phyloP scores from a whole-genome alignment of 2,888 invertebrate genomes.

The Nemoura dubitans region DNA sequence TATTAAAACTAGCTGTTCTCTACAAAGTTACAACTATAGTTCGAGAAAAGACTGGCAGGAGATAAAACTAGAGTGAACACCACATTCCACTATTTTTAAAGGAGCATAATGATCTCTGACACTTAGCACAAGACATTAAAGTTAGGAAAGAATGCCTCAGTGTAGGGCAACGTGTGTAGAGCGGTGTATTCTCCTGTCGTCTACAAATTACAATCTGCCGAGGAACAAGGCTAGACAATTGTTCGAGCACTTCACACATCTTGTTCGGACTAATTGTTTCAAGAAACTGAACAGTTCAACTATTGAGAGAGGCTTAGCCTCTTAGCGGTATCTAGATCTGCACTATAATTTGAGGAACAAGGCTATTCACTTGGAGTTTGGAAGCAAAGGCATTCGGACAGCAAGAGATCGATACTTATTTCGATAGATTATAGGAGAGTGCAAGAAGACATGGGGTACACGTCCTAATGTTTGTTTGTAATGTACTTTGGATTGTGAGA shows the following conservation, averaged over 20 bases:
- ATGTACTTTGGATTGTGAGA: not conserved
- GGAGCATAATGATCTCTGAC: not conserved
- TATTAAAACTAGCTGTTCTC: not conserved
- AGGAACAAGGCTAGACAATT: not conserved
- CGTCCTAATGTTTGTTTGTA: not conserved
- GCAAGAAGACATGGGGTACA: not conserved
- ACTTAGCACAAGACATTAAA: not conserved
- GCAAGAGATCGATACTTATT: not conserved
- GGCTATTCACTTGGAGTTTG: not conserved
- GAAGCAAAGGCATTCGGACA: not conserved
- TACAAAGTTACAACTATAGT: not conserved
- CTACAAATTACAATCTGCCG: not conserved
- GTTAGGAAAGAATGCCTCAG: not conserved
- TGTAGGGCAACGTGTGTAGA: not conserved
- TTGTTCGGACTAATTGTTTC: not conserved
- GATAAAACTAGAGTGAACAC: not conserved
- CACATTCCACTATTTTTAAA: constrained; percentile 12
- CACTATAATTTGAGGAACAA: not conserved
- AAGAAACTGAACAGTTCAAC: not conserved
- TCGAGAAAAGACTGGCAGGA: not conserved
- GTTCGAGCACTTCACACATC: constrained; percentile 12
- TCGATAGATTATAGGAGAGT: not conserved
- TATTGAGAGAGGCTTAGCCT: not conserved
- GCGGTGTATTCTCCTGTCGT: not conserved
- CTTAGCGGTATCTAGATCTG: not conserved